Evolutionary conservation across 2,797 vertebrate species (phyloP).

Genomic region (Gobio occitaniae): DNA sequence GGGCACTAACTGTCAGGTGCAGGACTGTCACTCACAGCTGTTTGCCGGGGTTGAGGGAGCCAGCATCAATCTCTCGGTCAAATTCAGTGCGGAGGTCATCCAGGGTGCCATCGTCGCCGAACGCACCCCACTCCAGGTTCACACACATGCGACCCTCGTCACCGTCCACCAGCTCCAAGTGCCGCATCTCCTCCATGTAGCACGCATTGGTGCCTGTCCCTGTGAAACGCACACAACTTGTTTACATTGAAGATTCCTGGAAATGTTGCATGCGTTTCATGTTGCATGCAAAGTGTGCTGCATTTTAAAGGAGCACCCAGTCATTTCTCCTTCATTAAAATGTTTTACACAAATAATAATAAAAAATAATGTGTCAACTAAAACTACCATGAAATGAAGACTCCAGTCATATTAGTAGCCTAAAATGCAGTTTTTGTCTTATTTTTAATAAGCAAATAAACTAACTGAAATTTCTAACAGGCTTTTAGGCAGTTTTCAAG

Average conservation of each 20-base stretch:
- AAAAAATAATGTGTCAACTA: neutral
- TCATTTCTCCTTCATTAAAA: neutral
- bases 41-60: slow-evolving; percentile 93
- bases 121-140: slow-evolving; percentile 97
- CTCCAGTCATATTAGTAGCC: neutral
- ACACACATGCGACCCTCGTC: slow-evolving; percentile 96
- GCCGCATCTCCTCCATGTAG: slow-evolving; percentile 98
- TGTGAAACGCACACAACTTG: slow-evolving; percentile 55
- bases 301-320: neutral
- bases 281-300: neutral
- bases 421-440: neutral
- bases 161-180: slow-evolving; percentile 90
- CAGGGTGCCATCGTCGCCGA: slow-evolving; percentile 88
- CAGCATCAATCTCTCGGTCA: slow-evolving; percentile 91
- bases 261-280: neutral
- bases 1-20: slow-evolving; percentile 1
- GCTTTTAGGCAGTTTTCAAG: neutral
- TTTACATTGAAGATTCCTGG: neutral
- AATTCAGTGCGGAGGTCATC: slow-evolving; percentile 90
- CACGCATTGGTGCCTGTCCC: slow-evolving; percentile 95
- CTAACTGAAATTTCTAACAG: neutral
- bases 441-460: neutral
- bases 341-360: too few species aligned
- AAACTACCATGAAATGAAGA: neutral
- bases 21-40: slow-evolving; percentile 86